Base-by-base conservation (phyloP, 2,797 vertebrate species). In the Spondyliosoma cantharus region DNA sequence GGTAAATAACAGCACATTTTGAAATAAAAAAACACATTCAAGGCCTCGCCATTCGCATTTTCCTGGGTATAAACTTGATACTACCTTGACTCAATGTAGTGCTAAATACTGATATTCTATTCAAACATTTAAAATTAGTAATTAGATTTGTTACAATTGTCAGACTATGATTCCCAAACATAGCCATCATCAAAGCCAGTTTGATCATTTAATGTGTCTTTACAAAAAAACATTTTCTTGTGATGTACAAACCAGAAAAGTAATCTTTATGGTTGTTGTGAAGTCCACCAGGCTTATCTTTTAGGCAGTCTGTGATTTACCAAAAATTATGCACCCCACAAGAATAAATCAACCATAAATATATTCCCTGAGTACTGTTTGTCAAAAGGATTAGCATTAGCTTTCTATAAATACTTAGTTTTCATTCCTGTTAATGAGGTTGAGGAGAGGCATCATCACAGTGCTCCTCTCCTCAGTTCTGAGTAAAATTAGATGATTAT, bases 381-480 rank as follows among this genome's bases (percentile, higher is more conserved):
- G 68, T 87, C 80, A 82, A 72, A 81, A 71, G 88, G 87, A 93
- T 92, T 91, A 87, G 86, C 86, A 78, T 90, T 82, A 83, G 81
- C 72, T 76, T 68, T 78, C 87, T 89, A 89, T 86, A 85, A 91
- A 93, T 91, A 90, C 63, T 43, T 16, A 42, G 71, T 66, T 82
- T 84, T 78, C 77, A 81, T 88, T 87, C 62, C 32, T 59, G 77
- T 84, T 88, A 88, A 91, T 90, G 85, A 87, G 87, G 83, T 79
- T 82, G 82, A 75, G 77, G 42, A 61, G 49, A 76, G 27, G 79
- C 32, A 82, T 42, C 61, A 62, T 27, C 24, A 17, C 53, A 32
- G 16, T 4, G 58, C 66, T 63, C 69, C 63, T 65, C 75, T 78
- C 45, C n/a, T 58, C 60, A 73, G 49, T 60, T 80, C 67, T 85